Base-by-base conservation (phyloP, 2,113 vertebrate genomes). In the Gavia stellata region DNA sequence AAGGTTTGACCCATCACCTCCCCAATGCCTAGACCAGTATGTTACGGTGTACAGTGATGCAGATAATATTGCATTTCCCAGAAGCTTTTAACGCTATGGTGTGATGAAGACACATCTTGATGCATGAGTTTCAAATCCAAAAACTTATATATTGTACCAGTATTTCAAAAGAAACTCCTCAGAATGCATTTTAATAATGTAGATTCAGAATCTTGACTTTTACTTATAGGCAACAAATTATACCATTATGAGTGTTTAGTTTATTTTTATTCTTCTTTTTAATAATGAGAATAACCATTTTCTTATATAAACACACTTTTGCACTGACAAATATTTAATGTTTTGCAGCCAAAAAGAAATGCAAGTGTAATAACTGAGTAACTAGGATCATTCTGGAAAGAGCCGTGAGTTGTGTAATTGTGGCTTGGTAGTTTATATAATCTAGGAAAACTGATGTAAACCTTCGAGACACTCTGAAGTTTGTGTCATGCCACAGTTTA, bases 21-120 rank as follows among this genome's bases (percentile, higher is more conserved):
- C 9, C 21, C 0, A 0, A 75, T 0, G 2, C 82, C 42, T 77
- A 44, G 44, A 67, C 50, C 80, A 36, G 21, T 53, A 40, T 7
- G 24, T 91, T 81, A 40, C 13, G 56, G 36, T 81, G 61, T 91
- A 72, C 87, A 61, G 65, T 45, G 73, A n/a, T 52, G 73, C 52
- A 5, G 10, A 74, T 78, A 67, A 63, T 59, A 36, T 7, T 56
- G 59, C 42, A 13, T 89, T 85, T 92, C 70, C 38, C 81, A 61
- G 44, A 65, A 92, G 87, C 24, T 92, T 92, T 93, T 65, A 71
- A 38, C 2, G 4, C 47, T 47, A 14, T 47, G n/a, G 24, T 31
- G 34, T 34, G 56, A 52, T 81, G 84, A 79, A 82, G 53, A 79
- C 44, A 61, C 16, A 63, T 73, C 26, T 53, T 77, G 67, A 67